These are phyloP conservation scores for Sceloporus tristichus DNA, from an alignment of 2,113 vertebrate genomes.

Conservation along the genomic window DNA sequence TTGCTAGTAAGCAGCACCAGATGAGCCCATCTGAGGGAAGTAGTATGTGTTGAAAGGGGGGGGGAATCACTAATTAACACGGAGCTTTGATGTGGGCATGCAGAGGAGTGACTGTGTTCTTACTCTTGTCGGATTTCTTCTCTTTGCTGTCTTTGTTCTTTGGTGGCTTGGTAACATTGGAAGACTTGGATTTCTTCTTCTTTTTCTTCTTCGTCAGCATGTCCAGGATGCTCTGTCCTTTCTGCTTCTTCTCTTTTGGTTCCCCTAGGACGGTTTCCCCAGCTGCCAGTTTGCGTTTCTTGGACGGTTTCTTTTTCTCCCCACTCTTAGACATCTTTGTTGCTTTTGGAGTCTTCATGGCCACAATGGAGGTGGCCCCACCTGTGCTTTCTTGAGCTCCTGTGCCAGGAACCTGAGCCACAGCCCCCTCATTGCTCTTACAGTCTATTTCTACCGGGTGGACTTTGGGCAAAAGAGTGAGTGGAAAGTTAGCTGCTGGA, in stretches of 20 bases:
- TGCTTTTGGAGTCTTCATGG: constrained; percentile 46
- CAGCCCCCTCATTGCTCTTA: constrained; percentile 28
- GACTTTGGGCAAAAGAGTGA: neutral
- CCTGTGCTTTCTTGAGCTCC: constrained; percentile 66
- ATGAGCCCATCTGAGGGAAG: constrained; percentile 1
- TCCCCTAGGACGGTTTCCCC: constrained; percentile 57
- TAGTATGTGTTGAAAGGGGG: neutral
- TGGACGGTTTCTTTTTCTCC: constrained; percentile 67
- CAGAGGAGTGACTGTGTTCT: constrained; percentile 36
- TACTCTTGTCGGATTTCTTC: constrained; percentile 79
- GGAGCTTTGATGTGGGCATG: neutral
- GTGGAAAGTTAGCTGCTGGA: neutral
- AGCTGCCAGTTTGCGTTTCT: constrained; percentile 66
- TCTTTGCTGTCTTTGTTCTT: constrained; percentile 76
- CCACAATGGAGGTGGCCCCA: constrained; percentile 19
- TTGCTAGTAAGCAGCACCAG: neutral
- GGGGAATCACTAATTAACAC: neutral
- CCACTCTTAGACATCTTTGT: constrained; percentile 33
- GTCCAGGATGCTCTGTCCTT: constrained; percentile 50
- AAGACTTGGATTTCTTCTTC: constrained; percentile 36
- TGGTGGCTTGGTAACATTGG: neutral
- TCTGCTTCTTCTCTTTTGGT: constrained; percentile 70
- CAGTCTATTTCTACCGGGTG: neutral
- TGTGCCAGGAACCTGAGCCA: constrained; percentile 43
- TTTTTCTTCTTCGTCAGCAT: constrained; percentile 34